These are phyloP conservation scores for Argyra leucocephala DNA, from an alignment of 2,888 invertebrate genomes.

Conservation along the genomic window DNA sequence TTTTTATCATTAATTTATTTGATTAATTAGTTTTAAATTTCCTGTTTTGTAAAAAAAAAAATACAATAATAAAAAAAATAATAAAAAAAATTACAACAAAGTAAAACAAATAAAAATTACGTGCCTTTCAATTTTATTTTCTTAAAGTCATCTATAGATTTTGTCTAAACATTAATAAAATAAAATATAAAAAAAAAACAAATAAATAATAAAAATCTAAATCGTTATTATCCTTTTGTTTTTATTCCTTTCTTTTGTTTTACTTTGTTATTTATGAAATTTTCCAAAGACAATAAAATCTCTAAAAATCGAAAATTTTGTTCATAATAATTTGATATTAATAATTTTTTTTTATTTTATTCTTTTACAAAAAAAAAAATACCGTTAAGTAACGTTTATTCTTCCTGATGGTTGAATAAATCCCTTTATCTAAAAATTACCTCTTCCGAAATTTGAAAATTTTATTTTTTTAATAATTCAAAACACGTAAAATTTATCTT, in stretches of 20 bases:
- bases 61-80: not conserved
- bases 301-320: too few species aligned
- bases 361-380: too few species aligned
- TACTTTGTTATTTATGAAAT: not conserved
- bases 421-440: too few species aligned
- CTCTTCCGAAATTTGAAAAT: too few species aligned
- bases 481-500: constrained; percentile 1
- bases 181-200: not conserved
- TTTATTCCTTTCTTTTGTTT: not conserved
- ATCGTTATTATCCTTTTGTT: too few species aligned
- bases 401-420: too few species aligned
- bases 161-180: not conserved
- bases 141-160: not conserved
- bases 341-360: too few species aligned
- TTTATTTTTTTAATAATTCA: not conserved
- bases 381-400: too few species aligned
- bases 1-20: constrained; percentile 26
- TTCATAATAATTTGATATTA: too few species aligned
- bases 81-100: too few species aligned
- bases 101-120: not conserved
- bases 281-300: not conserved
- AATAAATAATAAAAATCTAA: not conserved
- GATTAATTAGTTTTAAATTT: constrained; percentile 25
- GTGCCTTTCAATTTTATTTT: not conserved
- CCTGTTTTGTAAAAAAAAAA: not conserved